A percentile compares a stretch with the other conserved stretches of the same genome.
phyloP scores from a whole-genome alignment of 2,797 vertebrate genomes.

The Siniperca undulata region DNA sequence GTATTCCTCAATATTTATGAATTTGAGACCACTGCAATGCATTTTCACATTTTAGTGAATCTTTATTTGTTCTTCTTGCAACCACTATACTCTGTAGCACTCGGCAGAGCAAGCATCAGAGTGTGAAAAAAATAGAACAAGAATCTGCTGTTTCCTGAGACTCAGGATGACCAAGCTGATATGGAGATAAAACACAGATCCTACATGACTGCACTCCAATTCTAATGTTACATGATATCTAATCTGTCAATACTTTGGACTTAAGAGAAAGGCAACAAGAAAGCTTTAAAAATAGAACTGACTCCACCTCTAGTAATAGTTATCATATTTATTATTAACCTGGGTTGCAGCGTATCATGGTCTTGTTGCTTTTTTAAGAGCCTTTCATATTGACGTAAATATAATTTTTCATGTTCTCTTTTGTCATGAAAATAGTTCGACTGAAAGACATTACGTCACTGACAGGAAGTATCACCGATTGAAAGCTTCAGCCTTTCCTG shows the following conservation, averaged over 20 bases:
- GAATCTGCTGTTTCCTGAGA: slow-evolving; percentile 16
- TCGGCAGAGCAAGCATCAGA: neutral
- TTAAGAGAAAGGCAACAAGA: neutral
- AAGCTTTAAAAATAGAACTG: slow-evolving; percentile 11
- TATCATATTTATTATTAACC: neutral
- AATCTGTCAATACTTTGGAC: slow-evolving; percentile 16
- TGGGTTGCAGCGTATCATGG: neutral
- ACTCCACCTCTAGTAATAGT: neutral
- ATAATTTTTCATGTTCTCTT: neutral
- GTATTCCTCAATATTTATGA: neutral
- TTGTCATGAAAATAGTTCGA: neutral
- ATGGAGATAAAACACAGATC: slow-evolving; percentile 1
- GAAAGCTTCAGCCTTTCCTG: neutral
- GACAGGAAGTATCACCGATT: neutral
- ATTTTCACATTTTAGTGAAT: neutral
- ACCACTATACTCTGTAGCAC: neutral
- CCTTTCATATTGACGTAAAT: neutral
- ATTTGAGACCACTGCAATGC: neutral
- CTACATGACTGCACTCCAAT: neutral
- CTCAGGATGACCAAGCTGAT: slow-evolving; percentile 13
- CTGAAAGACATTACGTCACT: neutral
- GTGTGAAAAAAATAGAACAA: neutral
- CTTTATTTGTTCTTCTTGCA: neutral
- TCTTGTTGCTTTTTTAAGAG: neutral
- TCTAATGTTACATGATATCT: slow-evolving; percentile 4